Evolutionary conservation across 2,113 vertebrate genomes (phyloP).

Genomic region (Myrmecophaga tridactyla): DNA sequence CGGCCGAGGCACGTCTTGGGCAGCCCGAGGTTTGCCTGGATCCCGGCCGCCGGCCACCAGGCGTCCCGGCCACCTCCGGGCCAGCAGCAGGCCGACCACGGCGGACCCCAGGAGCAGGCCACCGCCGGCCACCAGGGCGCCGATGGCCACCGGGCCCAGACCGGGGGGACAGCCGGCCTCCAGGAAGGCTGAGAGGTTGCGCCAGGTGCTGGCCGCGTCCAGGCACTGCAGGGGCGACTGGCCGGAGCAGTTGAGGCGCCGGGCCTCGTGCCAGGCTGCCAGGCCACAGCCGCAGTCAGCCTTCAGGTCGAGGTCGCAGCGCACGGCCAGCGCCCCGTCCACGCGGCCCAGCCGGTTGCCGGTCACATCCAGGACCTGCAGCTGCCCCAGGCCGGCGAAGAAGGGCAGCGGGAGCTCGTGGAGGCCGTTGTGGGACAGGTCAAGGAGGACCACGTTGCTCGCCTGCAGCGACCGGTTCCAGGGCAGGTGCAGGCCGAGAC

Average conservation of each 20-base stretch:
- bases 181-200: constrained; percentile 54
- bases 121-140: rapidly evolving
- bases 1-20: background rate
- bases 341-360: background rate
- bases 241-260: constrained; percentile 10
- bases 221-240: background rate
- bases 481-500: background rate
- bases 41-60: rapidly evolving
- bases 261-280: background rate
- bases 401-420: background rate
- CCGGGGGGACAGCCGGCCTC: background rate
- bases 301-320: background rate
- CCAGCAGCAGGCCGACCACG: background rate
- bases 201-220: rapidly evolving
- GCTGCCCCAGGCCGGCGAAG: background rate
- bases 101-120: background rate
- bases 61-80: background rate
- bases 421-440: constrained; percentile 41
- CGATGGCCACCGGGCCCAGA: rapidly evolving
- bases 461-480: background rate
- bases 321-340: background rate
- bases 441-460: rapidly evolving
- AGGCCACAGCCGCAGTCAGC: constrained; percentile 48
- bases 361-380: background rate
- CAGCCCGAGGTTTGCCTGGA: background rate